phyloP scores from a whole-genome alignment of 2,113 vertebrate species.

The Daphoenositta chrysoptera region DNA sequence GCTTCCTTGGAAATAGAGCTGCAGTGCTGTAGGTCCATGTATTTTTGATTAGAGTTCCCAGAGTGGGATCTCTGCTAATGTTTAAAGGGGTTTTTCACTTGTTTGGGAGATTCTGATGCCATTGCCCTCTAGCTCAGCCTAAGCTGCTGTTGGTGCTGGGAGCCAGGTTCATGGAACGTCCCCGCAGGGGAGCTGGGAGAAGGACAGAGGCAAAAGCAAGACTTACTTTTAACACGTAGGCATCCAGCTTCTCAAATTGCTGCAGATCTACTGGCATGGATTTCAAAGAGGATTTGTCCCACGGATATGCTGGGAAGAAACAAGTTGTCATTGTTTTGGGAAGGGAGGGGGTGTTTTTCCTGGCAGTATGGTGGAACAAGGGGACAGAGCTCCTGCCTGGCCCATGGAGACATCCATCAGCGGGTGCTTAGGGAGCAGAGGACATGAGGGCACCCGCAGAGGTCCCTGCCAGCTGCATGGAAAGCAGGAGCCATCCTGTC shows the following conservation, averaged over 20 bases:
- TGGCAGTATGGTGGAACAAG: neutral
- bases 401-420: neutral
- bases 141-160: neutral
- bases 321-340: neutral
- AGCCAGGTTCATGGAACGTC: rapidly evolving
- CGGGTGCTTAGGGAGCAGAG: neutral
- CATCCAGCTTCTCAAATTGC: conserved; percentile 78
- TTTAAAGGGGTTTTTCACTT: neutral
- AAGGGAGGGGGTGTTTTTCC: neutral
- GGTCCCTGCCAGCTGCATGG: neutral
- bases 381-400: neutral
- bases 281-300: conserved; percentile 81
- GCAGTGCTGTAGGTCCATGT: neutral
- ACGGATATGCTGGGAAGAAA: conserved; percentile 77
- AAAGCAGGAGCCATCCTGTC: conserved; percentile 1
- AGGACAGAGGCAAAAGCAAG: neutral
- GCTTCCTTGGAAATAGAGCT: neutral
- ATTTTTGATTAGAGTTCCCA: neutral
- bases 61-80: neutral
- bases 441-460: rapidly evolving
- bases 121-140: neutral
- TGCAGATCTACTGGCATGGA: conserved; percentile 76
- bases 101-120: neutral
- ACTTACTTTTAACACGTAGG: conserved; percentile 76
- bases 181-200: neutral